phyloP scores from a whole-genome alignment of 2,888 invertebrate genomes.

The Chrysopilus asiliformis region DNA sequence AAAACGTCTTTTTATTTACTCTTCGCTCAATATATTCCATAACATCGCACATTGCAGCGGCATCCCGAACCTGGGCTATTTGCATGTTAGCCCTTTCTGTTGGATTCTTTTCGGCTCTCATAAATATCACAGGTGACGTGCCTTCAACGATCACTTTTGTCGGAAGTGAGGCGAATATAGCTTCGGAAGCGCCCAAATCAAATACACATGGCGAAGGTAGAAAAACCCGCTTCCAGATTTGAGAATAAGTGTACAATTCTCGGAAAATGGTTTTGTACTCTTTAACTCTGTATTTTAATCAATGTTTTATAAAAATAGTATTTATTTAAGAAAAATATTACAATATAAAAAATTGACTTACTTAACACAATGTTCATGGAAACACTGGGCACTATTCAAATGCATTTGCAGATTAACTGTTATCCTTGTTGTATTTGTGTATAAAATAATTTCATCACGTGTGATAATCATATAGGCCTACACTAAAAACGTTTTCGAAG shows the following conservation, averaged over 20 bases:
- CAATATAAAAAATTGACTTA: slow-evolving; percentile 35
- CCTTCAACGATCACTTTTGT: slow-evolving; percentile 42
- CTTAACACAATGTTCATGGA: slow-evolving; percentile 48
- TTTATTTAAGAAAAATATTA: too few relatives aligned
- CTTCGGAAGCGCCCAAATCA: slow-evolving; percentile 59
- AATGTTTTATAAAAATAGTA: too few relatives aligned
- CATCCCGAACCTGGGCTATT: slow-evolving; percentile 74
- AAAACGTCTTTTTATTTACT: too few relatives aligned
- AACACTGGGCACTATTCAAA: slow-evolving; percentile 44
- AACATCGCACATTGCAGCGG: slow-evolving; percentile 78
- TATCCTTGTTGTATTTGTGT: slow-evolving; percentile 54
- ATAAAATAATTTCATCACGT: slow-evolving; percentile 50
- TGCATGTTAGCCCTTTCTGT: slow-evolving; percentile 71
- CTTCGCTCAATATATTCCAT: slow-evolving; percentile 58
- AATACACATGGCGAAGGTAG: slow-evolving; percentile 57
- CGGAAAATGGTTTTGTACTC: slow-evolving; percentile 57
- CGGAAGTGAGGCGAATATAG: slow-evolving; percentile 47
- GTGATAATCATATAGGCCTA: slow-evolving; percentile 60
- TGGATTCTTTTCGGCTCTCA: slow-evolving; percentile 79
- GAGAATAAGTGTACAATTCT: slow-evolving; percentile 51
- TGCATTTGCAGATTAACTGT: slow-evolving; percentile 41
- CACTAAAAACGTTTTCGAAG: slow-evolving; percentile 11
- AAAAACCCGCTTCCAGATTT: slow-evolving; percentile 50
- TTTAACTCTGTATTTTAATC: slow-evolving; percentile 42
- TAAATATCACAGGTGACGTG: slow-evolving; percentile 67